These are phyloP conservation scores for Augochlora pura DNA, from an alignment of 1,140 invertebrate genomes.

Conservation along the genomic window DNA sequence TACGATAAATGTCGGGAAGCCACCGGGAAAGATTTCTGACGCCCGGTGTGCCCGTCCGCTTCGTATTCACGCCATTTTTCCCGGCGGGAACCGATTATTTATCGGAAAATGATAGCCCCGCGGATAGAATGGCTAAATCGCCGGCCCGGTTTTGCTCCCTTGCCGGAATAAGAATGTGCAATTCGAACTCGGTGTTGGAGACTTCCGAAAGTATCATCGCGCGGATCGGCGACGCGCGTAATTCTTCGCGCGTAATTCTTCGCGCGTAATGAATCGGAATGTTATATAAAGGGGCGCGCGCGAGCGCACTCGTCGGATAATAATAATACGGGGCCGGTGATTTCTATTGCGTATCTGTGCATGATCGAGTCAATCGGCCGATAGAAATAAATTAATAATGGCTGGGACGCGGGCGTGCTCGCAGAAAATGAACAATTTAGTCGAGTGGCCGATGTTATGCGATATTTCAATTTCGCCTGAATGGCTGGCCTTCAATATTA, in stretches of 20 bases:
- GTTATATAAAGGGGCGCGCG: too few species aligned
- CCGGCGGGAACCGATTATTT: background rate
- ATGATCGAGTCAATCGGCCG: conserved; percentile 16
- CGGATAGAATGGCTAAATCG: background rate
- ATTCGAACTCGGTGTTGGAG: too few species aligned
- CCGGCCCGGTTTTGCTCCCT: background rate
- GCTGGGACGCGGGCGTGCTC: background rate
- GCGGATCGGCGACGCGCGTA: background rate
- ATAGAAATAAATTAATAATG: conserved; percentile 27
- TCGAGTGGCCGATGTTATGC: conserved; percentile 27
- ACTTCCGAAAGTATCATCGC: too few species aligned
- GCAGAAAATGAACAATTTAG: conserved; percentile 45
- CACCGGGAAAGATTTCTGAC: background rate
- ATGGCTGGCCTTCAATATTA: conserved; percentile 34
- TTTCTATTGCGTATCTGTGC: background rate
- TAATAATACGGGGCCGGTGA: background rate
- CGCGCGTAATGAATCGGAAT: background rate
- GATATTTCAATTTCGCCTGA: conserved; percentile 37
- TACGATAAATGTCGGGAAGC: conserved; percentile 14
- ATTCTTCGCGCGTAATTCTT: background rate
- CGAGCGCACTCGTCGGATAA: background rate
- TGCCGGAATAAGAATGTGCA: too few species aligned
- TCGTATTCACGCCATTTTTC: background rate
- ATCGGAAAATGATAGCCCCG: background rate
- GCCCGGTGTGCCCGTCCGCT: background rate